Evolutionary conservation across 2,888 invertebrate species (phyloP).

Genomic region (Plebejus melissa): DNA sequence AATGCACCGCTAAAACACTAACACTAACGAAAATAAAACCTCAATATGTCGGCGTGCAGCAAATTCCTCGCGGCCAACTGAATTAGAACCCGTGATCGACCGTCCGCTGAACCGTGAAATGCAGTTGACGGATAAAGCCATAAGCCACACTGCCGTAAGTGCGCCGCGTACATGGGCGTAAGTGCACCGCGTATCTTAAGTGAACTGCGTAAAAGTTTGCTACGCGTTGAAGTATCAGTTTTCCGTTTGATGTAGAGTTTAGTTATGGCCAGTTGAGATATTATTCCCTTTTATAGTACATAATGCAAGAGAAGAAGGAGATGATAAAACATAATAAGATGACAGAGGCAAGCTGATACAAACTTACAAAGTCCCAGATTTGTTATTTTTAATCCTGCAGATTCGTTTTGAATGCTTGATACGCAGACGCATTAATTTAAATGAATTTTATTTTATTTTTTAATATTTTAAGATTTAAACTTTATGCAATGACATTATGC

Average conservation of each 20-base stretch:
- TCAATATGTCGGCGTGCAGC: slow-evolving; percentile 64
- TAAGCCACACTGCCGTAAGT: slow-evolving; percentile 7
- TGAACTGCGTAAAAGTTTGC: background rate
- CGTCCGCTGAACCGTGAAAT: slow-evolving; percentile 58
- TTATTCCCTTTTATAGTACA: too few species aligned
- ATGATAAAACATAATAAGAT: background rate
- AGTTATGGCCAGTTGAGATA: background rate
- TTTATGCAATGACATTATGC: too few species aligned
- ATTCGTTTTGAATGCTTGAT: background rate
- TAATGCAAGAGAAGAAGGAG: background rate
- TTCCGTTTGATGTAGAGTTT: background rate
- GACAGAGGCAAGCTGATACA: background rate
- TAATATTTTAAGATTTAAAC: too few species aligned
- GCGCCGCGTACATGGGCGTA: background rate
- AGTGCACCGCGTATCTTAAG: background rate
- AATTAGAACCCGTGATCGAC: slow-evolving; percentile 73
- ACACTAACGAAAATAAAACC: slow-evolving; percentile 70
- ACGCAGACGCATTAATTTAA: background rate
- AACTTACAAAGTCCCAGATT: background rate
- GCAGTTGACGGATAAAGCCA: slow-evolving; percentile 39
- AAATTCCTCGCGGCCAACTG: slow-evolving; percentile 73
- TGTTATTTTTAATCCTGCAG: background rate
- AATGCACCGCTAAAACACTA: slow-evolving; percentile 58
- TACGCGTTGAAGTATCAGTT: background rate
- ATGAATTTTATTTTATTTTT: background rate